These are phyloP conservation scores for Carposina sasakii DNA, from an alignment of 1,140 invertebrate species.

Conservation along the genomic window DNA sequence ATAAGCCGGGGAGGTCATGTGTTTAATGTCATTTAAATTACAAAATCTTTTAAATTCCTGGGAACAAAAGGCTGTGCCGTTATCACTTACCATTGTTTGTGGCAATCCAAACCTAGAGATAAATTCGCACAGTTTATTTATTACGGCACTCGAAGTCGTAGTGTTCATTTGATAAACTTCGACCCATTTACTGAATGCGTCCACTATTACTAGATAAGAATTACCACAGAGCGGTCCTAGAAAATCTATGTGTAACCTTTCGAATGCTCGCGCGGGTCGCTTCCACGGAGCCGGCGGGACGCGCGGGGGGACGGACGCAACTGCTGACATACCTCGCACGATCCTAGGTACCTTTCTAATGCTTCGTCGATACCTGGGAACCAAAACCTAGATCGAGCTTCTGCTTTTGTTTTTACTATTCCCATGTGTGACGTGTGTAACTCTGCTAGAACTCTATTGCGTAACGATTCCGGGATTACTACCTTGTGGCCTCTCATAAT, in stretches of 20 bases:
- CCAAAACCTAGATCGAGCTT: slow-evolving; percentile 48
- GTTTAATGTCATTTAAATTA: slow-evolving; percentile 6
- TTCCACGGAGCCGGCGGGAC: neutral
- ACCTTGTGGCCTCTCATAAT: slow-evolving; percentile 6
- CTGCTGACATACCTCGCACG: neutral
- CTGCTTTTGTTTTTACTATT: slow-evolving; percentile 54
- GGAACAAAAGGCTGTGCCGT: slow-evolving; percentile 4
- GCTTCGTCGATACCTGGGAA: slow-evolving; percentile 61
- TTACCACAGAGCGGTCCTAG: slow-evolving; percentile 27
- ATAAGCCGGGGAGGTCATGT: slow-evolving; percentile 10
- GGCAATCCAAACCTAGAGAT: neutral
- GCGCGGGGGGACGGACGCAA: neutral
- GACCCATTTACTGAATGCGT: slow-evolving; percentile 34
- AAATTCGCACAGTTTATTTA: neutral
- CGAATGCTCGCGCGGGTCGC: neutral
- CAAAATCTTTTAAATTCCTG: slow-evolving; percentile 10
- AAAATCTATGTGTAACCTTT: slow-evolving; percentile 13
- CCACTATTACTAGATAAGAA: slow-evolving; percentile 34
- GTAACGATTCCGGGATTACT: slow-evolving; percentile 21
- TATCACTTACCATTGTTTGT: neutral
- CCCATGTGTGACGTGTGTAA: slow-evolving; percentile 57
- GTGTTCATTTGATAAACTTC: slow-evolving; percentile 10
- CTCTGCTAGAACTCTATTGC: slow-evolving; percentile 30
- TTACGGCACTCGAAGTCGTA: neutral
- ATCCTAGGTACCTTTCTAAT: slow-evolving; percentile 34